Percentiles rank a stretch among this genome's conserved stretches.
phyloP scores from a whole-genome alignment of 2,888 invertebrate species.

The Ormyrus nitidulus region DNA sequence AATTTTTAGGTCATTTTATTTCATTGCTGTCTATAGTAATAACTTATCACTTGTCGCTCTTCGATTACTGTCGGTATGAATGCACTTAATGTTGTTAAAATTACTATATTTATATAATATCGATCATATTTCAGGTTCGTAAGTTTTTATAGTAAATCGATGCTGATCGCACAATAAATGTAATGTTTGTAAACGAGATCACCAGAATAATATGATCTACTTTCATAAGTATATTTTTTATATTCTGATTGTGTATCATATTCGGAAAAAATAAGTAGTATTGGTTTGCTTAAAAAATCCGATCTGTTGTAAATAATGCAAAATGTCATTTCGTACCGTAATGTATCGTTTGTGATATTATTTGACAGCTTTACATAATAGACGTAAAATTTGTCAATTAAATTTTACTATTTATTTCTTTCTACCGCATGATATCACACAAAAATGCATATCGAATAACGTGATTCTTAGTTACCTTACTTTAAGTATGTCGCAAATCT shows the following conservation, averaged over 20 bases:
- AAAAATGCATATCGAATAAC: conserved; percentile 28
- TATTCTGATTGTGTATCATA: neutral
- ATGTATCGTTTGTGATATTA: no score
- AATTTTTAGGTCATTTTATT: neutral
- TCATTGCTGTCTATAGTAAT: no score
- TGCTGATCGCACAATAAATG: conserved; percentile 7
- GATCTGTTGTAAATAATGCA: no score
- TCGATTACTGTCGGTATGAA: conserved; percentile 47
- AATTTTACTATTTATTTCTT: conserved; percentile 10
- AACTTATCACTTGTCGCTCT: conserved; percentile 27
- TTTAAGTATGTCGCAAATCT: neutral
- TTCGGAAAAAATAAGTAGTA: conserved; percentile 4
- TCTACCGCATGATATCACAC: conserved; percentile 30
- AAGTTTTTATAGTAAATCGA: conserved; percentile 14
- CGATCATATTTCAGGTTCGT: conserved; percentile 10
- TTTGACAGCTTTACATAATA: neutral
- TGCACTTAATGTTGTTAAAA: conserved; percentile 32
- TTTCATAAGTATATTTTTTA: neutral
- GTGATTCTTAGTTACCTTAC: conserved; percentile 30
- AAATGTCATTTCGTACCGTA: no score
- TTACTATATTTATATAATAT: neutral
- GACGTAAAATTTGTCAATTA: neutral
- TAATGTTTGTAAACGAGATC: conserved; percentile 18
- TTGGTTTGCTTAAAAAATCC: neutral
- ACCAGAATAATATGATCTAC: neutral